These are phyloP conservation scores for Seira sanloemensis DNA, from an alignment of 2,888 invertebrate genomes.

Conservation along the genomic window DNA sequence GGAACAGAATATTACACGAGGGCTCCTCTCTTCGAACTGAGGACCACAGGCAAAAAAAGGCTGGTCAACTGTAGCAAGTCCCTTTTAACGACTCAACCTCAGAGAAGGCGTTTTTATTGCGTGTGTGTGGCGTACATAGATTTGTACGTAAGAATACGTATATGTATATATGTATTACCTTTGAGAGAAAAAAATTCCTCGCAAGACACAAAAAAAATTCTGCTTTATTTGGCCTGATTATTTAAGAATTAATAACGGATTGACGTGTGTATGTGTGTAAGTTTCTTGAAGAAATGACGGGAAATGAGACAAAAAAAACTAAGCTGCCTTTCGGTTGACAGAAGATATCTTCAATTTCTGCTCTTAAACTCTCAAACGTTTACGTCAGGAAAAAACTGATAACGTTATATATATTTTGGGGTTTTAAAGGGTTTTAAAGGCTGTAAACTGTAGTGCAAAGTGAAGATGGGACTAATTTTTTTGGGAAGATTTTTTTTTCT, in stretches of 20 bases:
- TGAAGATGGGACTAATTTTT: no score
- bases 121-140: neutral
- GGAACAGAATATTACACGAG: neutral
- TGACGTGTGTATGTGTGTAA: neutral
- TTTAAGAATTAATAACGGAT: neutral
- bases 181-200: no score
- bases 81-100: neutral
- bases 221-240: neutral
- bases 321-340: neutral
- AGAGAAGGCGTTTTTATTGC: neutral
- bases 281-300: no score
- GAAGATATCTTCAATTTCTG: no score
- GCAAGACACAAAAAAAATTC: no score
- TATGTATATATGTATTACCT: neutral
- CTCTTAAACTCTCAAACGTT: no score
- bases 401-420: no score
- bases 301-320: neutral
- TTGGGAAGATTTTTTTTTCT: slow-evolving; percentile 18
- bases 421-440: no score
- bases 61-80: neutral
- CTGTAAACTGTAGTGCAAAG: no score
- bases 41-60: neutral
- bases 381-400: no score
- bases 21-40: neutral
- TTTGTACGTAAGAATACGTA: neutral